Conservation (phyloP, 2,113 vertebrate species). For the Cettia cetti region DNA sequence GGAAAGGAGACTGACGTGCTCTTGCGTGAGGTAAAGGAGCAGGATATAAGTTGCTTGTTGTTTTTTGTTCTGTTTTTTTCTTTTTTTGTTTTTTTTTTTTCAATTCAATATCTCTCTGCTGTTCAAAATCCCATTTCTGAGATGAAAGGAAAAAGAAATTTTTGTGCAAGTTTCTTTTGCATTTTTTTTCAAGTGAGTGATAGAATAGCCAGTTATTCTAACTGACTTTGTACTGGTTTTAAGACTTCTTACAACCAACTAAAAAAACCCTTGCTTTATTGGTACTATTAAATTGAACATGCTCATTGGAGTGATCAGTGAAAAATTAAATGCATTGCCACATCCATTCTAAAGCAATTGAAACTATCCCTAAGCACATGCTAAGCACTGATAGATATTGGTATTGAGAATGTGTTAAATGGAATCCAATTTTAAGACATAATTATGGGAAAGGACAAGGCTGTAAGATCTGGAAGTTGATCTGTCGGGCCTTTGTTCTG, state of each 20-base stretch:
- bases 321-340: not conserved
- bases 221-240: not conserved
- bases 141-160: not conserved
- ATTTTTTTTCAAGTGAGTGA: not conserved
- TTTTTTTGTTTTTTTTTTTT: not conserved
- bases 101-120: not conserved
- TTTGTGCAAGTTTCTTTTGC: not conserved
- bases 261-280: not conserved
- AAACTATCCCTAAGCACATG: not conserved
- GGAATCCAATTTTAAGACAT: slow-evolving; percentile 4
- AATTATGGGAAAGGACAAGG: not conserved
- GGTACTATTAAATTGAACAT: not conserved
- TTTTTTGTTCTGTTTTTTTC: too few species aligned
- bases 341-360: not conserved
- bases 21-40: not conserved
- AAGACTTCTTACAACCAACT: not conserved
- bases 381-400: not conserved
- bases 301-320: not conserved
- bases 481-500: slow-evolving; percentile 8
- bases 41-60: not conserved
- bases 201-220: not conserved
- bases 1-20: not conserved
- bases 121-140: not conserved
- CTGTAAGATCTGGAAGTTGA: not conserved
- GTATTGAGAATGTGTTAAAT: not conserved